These are phyloP conservation scores for Saguinus midas DNA, from an alignment of 2,113 vertebrate species.

Conservation along the genomic window DNA sequence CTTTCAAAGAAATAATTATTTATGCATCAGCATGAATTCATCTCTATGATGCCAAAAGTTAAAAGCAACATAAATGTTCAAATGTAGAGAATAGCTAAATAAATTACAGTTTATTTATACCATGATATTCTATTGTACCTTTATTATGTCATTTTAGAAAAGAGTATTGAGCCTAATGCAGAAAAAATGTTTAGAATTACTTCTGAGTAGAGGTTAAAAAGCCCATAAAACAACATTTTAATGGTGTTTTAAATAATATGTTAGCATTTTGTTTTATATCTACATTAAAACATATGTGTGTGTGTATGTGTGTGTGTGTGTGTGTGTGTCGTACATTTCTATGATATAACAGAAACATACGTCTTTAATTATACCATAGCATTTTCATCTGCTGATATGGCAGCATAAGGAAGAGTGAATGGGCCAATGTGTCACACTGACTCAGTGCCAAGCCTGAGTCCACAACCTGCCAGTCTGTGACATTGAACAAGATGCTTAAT, in stretches of 20 bases:
- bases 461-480: background rate
- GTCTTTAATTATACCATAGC: background rate
- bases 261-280: background rate
- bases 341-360: background rate
- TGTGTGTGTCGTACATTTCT: background rate
- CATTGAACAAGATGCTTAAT: background rate
- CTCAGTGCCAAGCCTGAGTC: background rate
- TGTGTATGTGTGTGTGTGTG: background rate
- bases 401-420: background rate
- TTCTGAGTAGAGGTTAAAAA: background rate
- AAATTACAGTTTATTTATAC: background rate
- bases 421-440: background rate
- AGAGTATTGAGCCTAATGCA: background rate
- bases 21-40: background rate
- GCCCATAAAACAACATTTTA: background rate
- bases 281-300: background rate
- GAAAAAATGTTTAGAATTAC: background rate
- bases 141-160: background rate
- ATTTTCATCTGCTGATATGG: background rate
- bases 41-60: slow-evolving; percentile 23
- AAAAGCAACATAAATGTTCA: background rate
- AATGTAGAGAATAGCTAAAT: slow-evolving; percentile 27
- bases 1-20: slow-evolving; percentile 26
- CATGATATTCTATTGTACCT: background rate
- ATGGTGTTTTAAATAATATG: background rate